Evolutionary conservation across 2,888 invertebrate genomes (phyloP).

Genomic region (Gasteruption jaculator): DNA sequence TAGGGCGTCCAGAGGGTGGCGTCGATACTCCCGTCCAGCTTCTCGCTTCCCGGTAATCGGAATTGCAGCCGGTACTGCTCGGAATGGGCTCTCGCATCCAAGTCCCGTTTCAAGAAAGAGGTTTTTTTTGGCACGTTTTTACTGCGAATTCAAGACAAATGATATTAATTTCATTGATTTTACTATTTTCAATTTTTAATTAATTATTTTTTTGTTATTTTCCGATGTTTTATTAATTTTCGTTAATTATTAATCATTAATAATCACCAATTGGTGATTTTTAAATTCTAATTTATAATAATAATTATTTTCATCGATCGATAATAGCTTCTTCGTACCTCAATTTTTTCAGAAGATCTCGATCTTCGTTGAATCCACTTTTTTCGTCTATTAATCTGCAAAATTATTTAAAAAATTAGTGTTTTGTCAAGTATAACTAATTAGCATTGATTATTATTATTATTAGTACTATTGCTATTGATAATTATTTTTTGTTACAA

Average conservation of each 20-base stretch:
- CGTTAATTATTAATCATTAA: slow-evolving; percentile 5
- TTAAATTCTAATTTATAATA: no score
- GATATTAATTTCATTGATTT: slow-evolving; percentile 3
- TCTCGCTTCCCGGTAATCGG: slow-evolving; percentile 82
- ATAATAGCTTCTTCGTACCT: slow-evolving; percentile 58
- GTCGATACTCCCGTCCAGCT: slow-evolving; percentile 90
- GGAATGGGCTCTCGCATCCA: slow-evolving; percentile 91
- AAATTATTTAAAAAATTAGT: slow-evolving; percentile 31
- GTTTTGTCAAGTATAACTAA: no score
- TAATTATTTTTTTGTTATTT: slow-evolving; percentile 6
- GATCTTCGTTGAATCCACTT: slow-evolving; percentile 84
- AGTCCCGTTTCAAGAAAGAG: slow-evolving; percentile 88
- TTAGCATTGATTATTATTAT: background rate
- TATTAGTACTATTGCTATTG: background rate
- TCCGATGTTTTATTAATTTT: background rate
- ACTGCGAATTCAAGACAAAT: slow-evolving; percentile 50
- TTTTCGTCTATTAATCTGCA: slow-evolving; percentile 87
- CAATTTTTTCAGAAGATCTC: slow-evolving; percentile 75
- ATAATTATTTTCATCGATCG: no score
- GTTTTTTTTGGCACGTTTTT: slow-evolving; percentile 86
- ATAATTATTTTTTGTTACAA: background rate
- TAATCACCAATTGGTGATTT: no score
- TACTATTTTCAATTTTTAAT: slow-evolving; percentile 53
- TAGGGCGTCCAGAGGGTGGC: slow-evolving; percentile 94
- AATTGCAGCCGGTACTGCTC: slow-evolving; percentile 84